Evolutionary conservation across 2,888 invertebrate genomes (phyloP), one percentile per base, ranked within the genome.

Genomic region (Ectropis crepuscularia): DNA sequence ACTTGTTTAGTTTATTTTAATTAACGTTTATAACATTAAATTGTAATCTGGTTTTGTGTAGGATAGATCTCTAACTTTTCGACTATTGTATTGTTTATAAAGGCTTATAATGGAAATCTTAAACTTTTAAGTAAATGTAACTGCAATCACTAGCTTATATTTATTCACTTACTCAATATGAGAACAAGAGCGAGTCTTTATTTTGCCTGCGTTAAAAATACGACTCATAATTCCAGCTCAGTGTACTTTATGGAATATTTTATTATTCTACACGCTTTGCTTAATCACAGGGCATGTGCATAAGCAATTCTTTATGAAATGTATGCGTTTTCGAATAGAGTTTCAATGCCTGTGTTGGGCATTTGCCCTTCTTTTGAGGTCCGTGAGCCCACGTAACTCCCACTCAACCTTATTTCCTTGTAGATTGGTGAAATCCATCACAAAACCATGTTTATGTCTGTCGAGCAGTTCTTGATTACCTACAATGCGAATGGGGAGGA

Each of bases 331-430:
- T 49, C 46, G 46, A 41, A 42, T 6, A n/a, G 37, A 53, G 38
- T 51, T 39, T 54, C 39, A 12, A 45, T 43, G 48, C 46, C 47
- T 50, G 46, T 46, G 28, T 41, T 46, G 57, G 12, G 9, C 42
- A 38, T 59, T 42, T 51, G 51, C 46, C 54, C 55, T 57, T 51
- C 43, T 60, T 63, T 48, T 47, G 41, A 38, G 51, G 55, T 60
- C 53, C 61, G 55, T 55, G 54, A 54, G 50, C 69, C 66, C 50
- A 71, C 62, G 63, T 64, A 47, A 54, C 65, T 61, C 65, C 58
- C 66, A 68, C 71, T 67, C 61, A 60, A 43, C 53, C 54, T 68
- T 68, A 71, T 71, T 69, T 71, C 69, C 71, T 66, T 48, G 61
- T 66, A 61, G 69, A 69, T 69, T 54, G 45, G 53, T 54, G 42